Evolutionary conservation across 1,140 invertebrate species (phyloP).

Genomic region (Nylanderia fulva): DNA sequence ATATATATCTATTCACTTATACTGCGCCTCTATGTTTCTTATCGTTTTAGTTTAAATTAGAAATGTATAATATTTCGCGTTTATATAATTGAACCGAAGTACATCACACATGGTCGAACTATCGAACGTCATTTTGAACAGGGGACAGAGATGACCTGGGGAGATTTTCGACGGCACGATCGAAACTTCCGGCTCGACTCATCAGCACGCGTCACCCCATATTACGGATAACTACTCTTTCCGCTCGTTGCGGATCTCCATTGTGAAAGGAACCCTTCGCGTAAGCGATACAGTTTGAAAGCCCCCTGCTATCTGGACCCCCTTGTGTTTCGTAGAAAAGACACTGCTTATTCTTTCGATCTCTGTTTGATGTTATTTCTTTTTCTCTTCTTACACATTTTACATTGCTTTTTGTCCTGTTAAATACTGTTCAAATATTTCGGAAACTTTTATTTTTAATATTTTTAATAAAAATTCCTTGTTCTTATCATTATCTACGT

Average conservation of each 20-base stretch:
- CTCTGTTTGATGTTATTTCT: neutral
- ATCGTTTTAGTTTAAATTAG: constrained; percentile 19
- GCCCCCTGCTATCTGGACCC: constrained; percentile 45
- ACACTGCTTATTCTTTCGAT: constrained; percentile 1
- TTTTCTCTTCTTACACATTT: neutral
- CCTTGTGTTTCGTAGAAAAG: constrained; percentile 31
- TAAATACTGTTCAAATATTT: neutral
- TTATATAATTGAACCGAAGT: constrained; percentile 14
- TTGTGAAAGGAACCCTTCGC: constrained; percentile 75
- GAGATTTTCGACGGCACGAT: constrained; percentile 68
- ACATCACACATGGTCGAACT: neutral
- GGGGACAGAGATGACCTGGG: constrained; percentile 25
- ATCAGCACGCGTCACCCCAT: constrained; percentile 81
- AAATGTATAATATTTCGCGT: neutral
- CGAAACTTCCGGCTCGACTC: constrained; percentile 82
- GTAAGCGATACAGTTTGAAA: constrained; percentile 81
- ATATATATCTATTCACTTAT: neutral
- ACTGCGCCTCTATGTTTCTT: neutral
- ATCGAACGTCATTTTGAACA: constrained; percentile 59
- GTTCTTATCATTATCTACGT: neutral
- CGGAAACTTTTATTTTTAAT: neutral
- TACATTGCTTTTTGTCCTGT: neutral
- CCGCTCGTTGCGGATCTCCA: constrained; percentile 78
- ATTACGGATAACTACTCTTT: constrained; percentile 84
- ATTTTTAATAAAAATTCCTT: neutral